Evolutionary conservation across 2,888 invertebrate genomes (phyloP), one percentile per base, ranked within the genome.

Genomic region (Trichogramma dendrolimi): DNA sequence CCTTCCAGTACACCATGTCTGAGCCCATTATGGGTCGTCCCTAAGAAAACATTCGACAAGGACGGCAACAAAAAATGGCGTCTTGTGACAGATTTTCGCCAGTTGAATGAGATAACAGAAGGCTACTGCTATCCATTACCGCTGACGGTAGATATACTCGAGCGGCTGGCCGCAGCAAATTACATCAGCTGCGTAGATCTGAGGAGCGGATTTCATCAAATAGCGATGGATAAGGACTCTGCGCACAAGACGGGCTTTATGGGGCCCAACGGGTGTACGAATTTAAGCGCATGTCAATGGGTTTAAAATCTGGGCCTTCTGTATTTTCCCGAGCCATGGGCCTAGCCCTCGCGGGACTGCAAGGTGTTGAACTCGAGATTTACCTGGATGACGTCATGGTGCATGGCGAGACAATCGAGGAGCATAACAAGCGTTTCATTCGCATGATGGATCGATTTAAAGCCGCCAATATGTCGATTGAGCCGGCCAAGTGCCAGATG

Each of bases 11-110:
- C 71, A 38, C 75, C 76, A 1, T 80, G 74, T 74, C 67, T 71
- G 4, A 68, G 72, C 4, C 77, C 76, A 0, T 68, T 78, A 5
- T 73, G 78, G 4, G 52, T 79, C 1, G 75, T 76, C 2, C 67
- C 67, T 38, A 80, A 78, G 67, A 75, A 74, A 58, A n/a, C n/a
- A n/a, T 68, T 72, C 6, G 67, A 65, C 10, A 65, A 66, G n/a
- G 65, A 63, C 4, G 67, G 67, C 3, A 64, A 57, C 40, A 38
- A 41, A 1, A 67, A 67, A 58, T 69, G 58, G 44, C 44, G 73
- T 44, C 64, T 73, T 7, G 63, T 68, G 48, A 68, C 70, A 4
- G 74, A 74, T 50, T 75, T 67, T 53, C 60, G 73, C 2, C 61
- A 60, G 14, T 52, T 75, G 4, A 77, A 77, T 51, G 63, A 66